Evolutionary conservation across 2,113 vertebrate species (phyloP), one percentile per base, ranked within the genome.

Genomic region (Lycaon pictus): DNA sequence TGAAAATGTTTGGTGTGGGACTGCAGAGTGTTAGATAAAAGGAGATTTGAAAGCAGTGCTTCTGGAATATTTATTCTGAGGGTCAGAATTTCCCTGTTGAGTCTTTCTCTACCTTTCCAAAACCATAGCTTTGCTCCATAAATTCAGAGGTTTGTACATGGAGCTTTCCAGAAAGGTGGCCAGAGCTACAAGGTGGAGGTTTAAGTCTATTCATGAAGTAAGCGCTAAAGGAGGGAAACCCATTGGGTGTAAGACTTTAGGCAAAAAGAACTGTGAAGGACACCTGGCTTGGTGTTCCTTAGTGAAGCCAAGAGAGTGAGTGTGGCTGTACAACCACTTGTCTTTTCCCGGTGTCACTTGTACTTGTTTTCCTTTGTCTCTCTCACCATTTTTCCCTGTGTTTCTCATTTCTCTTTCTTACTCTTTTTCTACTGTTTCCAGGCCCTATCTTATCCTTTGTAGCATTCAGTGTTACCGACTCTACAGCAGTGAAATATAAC

Each of bases 11-110:
- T 90, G 84, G 17, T 83, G 9, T 58, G 32, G 69, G 87, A 51
- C 67, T 11, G 71, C 88, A 56, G 76, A 69, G 11, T 65, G 37
- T 63, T 60, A 69, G 35, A 72, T 76, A 94, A 83, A 76, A 37
- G 35, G n/a, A 79, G 2, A 63, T 90, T 98, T 97, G 97, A 72
- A 96, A 95, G 86, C 7, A 29, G 22, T 87, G 53, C 69, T 89
- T 98, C 89, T 97, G 96, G 89, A 89, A 87, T 96, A 90, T 72
- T 53, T 93, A 23, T 86, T 65, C n/a, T 77, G 81, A 81, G 37
- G 37, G 74, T 95, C 87, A 80, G 32, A 91, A 63, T 82, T 88
- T 92, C 74, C 48, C 19, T 95, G 2, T 87, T 91, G 82, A 92
- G 35, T 83, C 55, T 93, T 76, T 74, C 63, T 88, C 69, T 92